Conservation (phyloP, 2,888 invertebrate species). For the Lasioglossum morio region DNA sequence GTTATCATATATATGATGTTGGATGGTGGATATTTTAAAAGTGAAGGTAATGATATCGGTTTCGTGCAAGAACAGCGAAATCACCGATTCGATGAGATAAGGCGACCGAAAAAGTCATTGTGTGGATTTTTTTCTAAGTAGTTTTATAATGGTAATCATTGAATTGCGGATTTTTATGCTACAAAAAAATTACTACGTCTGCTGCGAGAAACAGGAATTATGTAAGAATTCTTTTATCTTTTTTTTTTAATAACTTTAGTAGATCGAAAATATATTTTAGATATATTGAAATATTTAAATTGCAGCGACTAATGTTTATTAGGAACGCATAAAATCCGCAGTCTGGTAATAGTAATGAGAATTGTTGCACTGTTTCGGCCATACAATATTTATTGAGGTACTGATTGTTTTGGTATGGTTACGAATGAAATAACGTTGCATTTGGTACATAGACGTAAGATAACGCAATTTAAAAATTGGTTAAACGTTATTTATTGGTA, state of each 20-base stretch:
- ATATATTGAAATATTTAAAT: not conserved
- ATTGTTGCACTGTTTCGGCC: slow-evolving; percentile 2
- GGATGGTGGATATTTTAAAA: slow-evolving; percentile 63
- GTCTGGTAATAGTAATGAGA: not conserved
- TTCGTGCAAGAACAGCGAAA: not conserved
- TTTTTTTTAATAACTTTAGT: not conserved
- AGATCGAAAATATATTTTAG: not conserved
- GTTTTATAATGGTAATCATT: not conserved
- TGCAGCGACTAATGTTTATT: too few species aligned
- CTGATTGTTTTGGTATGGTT: not conserved
- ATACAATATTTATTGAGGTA: slow-evolving; percentile 18
- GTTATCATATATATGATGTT: slow-evolving; percentile 70
- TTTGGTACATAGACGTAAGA: not conserved
- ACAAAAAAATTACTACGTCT: not conserved
- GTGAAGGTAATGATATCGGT: slow-evolving; percentile 62
- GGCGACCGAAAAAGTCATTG: slow-evolving; percentile 8
- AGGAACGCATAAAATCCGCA: not conserved
- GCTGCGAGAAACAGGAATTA: not conserved
- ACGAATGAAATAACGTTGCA: slow-evolving; percentile 21
- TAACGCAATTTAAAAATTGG: not conserved
- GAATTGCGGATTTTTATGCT: not conserved
- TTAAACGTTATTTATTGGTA: not conserved
- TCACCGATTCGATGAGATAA: not conserved
- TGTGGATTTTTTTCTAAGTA: not conserved
- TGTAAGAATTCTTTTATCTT: not conserved